Conservation (phyloP, 2,113 vertebrate genomes). For the Strigops habroptila region DNA sequence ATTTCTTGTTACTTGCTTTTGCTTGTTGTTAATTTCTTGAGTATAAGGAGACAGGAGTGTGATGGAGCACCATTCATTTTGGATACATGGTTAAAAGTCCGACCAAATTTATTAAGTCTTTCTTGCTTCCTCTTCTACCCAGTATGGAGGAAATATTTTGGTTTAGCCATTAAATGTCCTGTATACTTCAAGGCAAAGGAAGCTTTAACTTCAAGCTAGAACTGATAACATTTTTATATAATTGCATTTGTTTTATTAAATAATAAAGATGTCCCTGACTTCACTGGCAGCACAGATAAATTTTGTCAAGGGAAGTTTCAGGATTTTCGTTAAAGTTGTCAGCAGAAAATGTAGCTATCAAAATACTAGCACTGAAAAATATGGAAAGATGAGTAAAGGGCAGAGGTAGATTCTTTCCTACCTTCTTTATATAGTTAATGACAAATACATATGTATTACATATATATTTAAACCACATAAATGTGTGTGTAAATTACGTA, state of each 20-base stretch:
- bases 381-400: background rate
- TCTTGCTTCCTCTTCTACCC: background rate
- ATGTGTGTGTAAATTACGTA: background rate
- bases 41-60: background rate
- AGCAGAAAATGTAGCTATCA: background rate
- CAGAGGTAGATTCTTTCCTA: background rate
- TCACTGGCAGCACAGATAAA: background rate
- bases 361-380: background rate
- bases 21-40: background rate
- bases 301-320: background rate
- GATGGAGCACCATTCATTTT: background rate
- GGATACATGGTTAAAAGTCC: background rate
- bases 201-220: background rate
- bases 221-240: background rate
- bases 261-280: background rate
- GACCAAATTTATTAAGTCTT: background rate
- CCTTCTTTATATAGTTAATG: background rate
- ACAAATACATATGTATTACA: background rate
- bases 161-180: background rate
- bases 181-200: background rate
- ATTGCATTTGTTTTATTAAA: background rate
- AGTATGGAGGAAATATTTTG: background rate
- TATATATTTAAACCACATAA: background rate
- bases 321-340: background rate
- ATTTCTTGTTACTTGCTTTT: background rate